These are phyloP conservation scores for Phaenicophaeus curvirostris DNA, from an alignment of 2,797 vertebrate genomes.

Conservation along the genomic window DNA sequence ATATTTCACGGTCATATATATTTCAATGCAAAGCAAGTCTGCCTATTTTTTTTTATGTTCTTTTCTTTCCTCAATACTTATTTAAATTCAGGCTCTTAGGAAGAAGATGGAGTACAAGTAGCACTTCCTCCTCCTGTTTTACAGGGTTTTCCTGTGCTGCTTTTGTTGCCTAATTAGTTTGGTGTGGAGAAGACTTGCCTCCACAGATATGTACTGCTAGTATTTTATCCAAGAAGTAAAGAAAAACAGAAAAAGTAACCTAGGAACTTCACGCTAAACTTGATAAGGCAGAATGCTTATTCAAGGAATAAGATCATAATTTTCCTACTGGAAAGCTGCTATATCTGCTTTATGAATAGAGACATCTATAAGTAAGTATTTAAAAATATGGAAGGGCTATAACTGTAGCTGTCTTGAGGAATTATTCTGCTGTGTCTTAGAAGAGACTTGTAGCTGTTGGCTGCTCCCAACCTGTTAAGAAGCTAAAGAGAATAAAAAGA, in stretches of 20 bases:
- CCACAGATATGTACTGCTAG: background rate
- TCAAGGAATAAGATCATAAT: background rate
- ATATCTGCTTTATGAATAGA: background rate
- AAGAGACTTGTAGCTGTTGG: background rate
- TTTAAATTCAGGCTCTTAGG: background rate
- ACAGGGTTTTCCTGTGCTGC: background rate
- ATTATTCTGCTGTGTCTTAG: background rate
- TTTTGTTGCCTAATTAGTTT: background rate
- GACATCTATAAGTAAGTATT: background rate
- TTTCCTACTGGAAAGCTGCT: slow-evolving; percentile 5
- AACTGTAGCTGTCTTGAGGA: background rate
- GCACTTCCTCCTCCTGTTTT: background rate
- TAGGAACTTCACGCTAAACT: background rate
- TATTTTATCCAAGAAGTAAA: background rate
- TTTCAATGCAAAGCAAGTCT: background rate
- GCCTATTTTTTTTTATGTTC: background rate
- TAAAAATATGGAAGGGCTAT: background rate
- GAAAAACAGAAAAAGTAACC: background rate
- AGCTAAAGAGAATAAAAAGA: background rate
- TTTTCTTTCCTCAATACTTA: background rate
- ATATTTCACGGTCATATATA: background rate
- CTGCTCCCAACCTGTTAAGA: background rate
- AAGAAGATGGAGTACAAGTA: background rate
- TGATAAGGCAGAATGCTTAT: background rate
- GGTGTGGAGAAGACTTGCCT: background rate